phyloP scores from a whole-genome alignment of 2,797 vertebrate genomes.

The Propithecus deckenii region DNA sequence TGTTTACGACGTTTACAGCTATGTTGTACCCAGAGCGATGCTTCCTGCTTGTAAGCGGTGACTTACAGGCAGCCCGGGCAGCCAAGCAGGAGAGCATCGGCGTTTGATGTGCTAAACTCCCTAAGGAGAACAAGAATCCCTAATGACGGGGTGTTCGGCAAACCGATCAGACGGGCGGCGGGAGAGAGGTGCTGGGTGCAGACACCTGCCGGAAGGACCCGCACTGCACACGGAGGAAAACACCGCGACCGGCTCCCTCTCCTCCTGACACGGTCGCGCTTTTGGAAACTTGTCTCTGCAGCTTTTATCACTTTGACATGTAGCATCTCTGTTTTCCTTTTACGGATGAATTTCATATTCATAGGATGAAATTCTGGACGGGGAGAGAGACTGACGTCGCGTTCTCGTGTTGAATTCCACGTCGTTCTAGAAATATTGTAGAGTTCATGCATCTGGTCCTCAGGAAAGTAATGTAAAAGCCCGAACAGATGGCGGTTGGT shows the following conservation, averaged over 20 bases:
- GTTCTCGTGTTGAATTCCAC: accelerated
- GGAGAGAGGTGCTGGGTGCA: background rate
- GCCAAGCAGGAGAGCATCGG: background rate
- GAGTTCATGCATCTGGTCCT: background rate
- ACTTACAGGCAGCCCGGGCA: accelerated
- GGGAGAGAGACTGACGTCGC: accelerated
- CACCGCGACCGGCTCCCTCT: background rate
- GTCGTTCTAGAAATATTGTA: accelerated
- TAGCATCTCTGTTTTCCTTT: background rate
- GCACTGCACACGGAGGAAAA: accelerated
- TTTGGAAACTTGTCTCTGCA: background rate
- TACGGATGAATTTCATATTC: background rate
- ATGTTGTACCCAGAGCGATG: background rate
- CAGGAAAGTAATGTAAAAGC: background rate
- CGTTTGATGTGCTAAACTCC: background rate
- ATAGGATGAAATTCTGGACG: background rate
- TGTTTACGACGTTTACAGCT: background rate
- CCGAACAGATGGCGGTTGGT: accelerated
- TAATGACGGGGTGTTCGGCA: background rate
- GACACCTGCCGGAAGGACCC: background rate
- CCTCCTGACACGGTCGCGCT: background rate
- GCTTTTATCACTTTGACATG: background rate
- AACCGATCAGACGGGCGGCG: background rate
- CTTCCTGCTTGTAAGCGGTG: accelerated
- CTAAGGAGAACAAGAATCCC: background rate